Evolutionary conservation across 2,797 vertebrate genomes (phyloP).

Genomic region (Mycteria americana): DNA sequence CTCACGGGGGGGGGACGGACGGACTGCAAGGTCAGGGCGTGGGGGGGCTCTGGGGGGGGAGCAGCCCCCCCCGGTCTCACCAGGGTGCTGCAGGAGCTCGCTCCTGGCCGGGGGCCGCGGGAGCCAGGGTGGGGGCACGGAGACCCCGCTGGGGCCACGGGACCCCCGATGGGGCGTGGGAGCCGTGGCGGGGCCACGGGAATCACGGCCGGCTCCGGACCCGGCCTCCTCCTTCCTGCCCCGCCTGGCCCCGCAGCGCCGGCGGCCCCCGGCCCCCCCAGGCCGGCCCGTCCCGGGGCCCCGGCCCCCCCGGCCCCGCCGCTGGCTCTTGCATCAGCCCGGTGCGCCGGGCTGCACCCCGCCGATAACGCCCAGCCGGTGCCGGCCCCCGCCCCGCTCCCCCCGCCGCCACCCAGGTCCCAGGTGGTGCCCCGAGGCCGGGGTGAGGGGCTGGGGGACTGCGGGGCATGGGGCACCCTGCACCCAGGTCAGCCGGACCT

Average conservation of each 20-base stretch:
- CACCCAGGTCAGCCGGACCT: rapidly evolving
- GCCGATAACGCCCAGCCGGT: not conserved
- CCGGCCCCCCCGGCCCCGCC: not conserved
- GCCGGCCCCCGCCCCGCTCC: not conserved
- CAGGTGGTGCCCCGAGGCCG: not conserved
- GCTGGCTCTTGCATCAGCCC: constrained; percentile 6
- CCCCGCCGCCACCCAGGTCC: not conserved
- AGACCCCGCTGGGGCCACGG: not conserved
- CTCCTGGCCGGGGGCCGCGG: not conserved
- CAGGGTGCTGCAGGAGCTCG: not conserved
- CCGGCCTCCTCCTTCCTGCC: constrained; percentile 28
- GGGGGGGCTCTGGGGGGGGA: not conserved
- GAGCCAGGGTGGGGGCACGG: not conserved
- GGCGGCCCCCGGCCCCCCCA: not conserved
- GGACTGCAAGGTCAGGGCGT: not conserved
- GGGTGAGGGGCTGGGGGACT: not conserved
- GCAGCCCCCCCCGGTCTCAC: not conserved
- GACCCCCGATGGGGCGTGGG: not conserved
- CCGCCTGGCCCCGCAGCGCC: constrained; percentile 1
- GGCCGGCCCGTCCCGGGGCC: not conserved
- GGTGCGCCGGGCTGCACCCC: not conserved
- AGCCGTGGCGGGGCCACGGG: not conserved
- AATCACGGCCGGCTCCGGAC: not conserved
- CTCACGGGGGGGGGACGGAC: not conserved
- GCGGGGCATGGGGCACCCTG: not conserved